phyloP scores from a whole-genome alignment of 2,113 vertebrate species.

The Bombycilla garrulus region DNA sequence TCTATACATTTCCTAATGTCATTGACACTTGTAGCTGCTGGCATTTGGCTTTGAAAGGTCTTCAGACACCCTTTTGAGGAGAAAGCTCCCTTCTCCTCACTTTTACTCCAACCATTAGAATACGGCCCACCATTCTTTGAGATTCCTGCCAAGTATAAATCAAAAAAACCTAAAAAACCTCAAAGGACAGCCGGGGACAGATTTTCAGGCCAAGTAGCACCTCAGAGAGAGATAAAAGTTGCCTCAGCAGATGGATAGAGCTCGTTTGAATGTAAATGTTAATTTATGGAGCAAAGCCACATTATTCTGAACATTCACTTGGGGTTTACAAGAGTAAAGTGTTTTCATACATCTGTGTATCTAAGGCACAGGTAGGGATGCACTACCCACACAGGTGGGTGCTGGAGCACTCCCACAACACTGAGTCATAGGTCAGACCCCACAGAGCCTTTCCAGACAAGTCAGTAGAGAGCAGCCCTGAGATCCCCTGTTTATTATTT shows the following conservation, averaged over 20 bases:
- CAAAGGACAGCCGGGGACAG: background rate
- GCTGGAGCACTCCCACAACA: background rate
- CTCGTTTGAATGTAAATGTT: background rate
- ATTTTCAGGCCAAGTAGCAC: background rate
- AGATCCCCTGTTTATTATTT: background rate
- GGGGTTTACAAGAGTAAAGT: background rate
- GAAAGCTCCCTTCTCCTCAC: background rate
- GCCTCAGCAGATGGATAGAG: background rate
- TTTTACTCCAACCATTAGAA: background rate
- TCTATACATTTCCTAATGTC: background rate
- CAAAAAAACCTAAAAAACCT: background rate
- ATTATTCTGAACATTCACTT: background rate
- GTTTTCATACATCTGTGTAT: background rate
- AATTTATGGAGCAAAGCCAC: background rate
- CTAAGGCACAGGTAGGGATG: background rate
- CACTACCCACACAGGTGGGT: background rate
- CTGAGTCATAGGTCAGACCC: background rate
- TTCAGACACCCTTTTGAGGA: background rate
- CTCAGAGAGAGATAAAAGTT: background rate
- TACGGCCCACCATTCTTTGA: background rate
- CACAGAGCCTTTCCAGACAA: background rate
- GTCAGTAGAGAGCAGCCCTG: background rate
- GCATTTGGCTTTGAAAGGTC: background rate
- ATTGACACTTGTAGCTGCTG: background rate
- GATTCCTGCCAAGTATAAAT: background rate